Percentiles rank a stretch among this genome's conserved stretches.
Conservation (phyloP, 2,113 vertebrate genomes). For the Abramis brama region DNA sequence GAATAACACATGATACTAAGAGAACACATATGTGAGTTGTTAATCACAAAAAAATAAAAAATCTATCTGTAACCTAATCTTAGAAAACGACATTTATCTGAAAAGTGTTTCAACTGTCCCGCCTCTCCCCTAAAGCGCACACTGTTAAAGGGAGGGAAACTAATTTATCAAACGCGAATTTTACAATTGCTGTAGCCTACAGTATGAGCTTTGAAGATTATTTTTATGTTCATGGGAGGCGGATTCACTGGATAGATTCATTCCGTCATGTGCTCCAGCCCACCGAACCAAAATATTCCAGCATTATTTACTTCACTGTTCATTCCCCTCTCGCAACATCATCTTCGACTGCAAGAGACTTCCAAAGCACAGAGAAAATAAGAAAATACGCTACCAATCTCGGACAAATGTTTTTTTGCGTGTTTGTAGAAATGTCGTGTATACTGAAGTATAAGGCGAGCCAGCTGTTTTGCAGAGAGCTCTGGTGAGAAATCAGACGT, state of each 20-base stretch:
- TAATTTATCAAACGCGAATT: background rate
- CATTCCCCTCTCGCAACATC: background rate
- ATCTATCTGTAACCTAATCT: too few species aligned
- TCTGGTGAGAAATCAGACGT: background rate
- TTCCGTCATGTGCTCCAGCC: background rate
- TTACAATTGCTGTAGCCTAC: background rate
- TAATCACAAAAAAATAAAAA: too few species aligned
- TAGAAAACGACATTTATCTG: too few species aligned
- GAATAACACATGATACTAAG: too few species aligned
- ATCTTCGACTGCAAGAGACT: too few species aligned
- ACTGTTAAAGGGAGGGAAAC: background rate
- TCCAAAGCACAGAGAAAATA: background rate
- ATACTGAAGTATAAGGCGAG: background rate
- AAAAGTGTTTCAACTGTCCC: too few species aligned
- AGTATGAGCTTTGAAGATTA: background rate
- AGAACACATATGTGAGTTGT: too few species aligned
- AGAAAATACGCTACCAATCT: background rate
- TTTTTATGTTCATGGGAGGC: constrained; percentile 10
- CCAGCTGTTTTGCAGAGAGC: constrained; percentile 6
- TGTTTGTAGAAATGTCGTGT: background rate
- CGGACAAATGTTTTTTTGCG: background rate
- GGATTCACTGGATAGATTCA: background rate
- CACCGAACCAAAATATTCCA: constrained; percentile 19
- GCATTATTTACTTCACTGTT: background rate
- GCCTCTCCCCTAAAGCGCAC: accelerated